A percentile compares a stretch with the other conserved stretches of the same genome.
Evolutionary conservation across 2,113 vertebrate species (phyloP).

Genomic region (Electrona antarctica): DNA sequence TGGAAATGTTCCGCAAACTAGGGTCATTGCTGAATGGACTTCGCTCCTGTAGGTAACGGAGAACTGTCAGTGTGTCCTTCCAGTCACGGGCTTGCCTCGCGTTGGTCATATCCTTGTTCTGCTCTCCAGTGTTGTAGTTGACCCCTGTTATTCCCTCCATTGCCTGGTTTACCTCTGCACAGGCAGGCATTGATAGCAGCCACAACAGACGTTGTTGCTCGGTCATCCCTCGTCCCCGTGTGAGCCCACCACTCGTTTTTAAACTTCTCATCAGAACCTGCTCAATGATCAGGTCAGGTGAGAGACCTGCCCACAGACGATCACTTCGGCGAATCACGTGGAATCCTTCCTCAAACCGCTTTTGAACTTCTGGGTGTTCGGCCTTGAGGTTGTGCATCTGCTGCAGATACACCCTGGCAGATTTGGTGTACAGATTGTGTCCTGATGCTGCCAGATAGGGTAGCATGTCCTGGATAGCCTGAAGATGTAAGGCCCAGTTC

Average conservation of each 20-base stretch:
- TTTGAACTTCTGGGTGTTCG: too few species aligned
- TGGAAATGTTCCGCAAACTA: too few species aligned
- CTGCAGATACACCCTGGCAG: too few species aligned
- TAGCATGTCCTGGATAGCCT: slow-evolving; percentile 5
- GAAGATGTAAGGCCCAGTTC: background rate
- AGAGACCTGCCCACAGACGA: slow-evolving; percentile 1
- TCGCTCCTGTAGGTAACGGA: too few species aligned
- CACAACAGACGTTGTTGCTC: background rate
- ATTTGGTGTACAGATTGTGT: background rate
- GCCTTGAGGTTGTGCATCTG: too few species aligned
- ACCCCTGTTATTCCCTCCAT: slow-evolving; percentile 1
- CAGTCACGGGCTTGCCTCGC: background rate
- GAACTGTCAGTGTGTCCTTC: background rate
- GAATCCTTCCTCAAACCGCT: too few species aligned
- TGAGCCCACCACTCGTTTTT: slow-evolving; percentile 10
- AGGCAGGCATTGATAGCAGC: background rate
- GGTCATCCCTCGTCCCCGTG: slow-evolving; percentile 1
- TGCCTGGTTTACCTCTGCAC: slow-evolving; percentile 6
- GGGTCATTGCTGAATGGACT: too few species aligned
- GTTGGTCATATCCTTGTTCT: background rate
- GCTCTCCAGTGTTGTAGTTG: slow-evolving; percentile 2
- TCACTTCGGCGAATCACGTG: background rate
- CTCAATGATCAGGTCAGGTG: slow-evolving; percentile 2
- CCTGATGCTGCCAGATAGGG: slow-evolving; percentile 6
- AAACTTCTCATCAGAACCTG: slow-evolving; percentile 12